A percentile compares a stretch with the other conserved stretches of the same genome.
phyloP scores from a whole-genome alignment of 2,113 vertebrate species.

The Vulpes lagopus region DNA sequence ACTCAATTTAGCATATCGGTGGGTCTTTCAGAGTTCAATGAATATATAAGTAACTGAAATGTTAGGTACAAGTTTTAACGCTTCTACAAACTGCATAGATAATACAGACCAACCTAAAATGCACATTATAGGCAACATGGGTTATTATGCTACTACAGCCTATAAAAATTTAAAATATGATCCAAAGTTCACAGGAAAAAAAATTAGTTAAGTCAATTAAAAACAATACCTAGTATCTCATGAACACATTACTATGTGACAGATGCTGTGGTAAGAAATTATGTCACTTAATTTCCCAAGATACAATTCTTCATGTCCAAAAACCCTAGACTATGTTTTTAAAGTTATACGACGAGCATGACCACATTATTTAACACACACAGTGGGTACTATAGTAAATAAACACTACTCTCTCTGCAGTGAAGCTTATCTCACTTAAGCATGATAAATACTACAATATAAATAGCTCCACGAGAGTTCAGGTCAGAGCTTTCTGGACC shows the following conservation, averaged over 20 bases:
- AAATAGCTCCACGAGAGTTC: not conserved
- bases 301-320: not conserved
- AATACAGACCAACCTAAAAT: slow-evolving; percentile 31
- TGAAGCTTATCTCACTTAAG: not conserved
- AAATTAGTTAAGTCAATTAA: not conserved
- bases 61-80: slow-evolving; percentile 14
- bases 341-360: not conserved
- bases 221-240: not conserved
- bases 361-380: not conserved
- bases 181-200: slow-evolving; percentile 29
- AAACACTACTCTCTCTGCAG: not conserved
- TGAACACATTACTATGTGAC: not conserved
- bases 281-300: not conserved
- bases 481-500: not conserved
- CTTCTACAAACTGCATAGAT: not conserved
- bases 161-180: not conserved
- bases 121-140: not conserved
- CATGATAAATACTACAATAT: not conserved
- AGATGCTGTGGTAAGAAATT: not conserved
- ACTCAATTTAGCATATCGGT: slow-evolving; percentile 38
- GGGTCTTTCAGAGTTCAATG: slow-evolving; percentile 32
- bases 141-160: not conserved
- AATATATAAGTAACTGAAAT: not conserved
- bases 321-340: not conserved
- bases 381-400: not conserved